phyloP scores from a whole-genome alignment of 2,113 vertebrate genomes.

The Thermophis baileyi region DNA sequence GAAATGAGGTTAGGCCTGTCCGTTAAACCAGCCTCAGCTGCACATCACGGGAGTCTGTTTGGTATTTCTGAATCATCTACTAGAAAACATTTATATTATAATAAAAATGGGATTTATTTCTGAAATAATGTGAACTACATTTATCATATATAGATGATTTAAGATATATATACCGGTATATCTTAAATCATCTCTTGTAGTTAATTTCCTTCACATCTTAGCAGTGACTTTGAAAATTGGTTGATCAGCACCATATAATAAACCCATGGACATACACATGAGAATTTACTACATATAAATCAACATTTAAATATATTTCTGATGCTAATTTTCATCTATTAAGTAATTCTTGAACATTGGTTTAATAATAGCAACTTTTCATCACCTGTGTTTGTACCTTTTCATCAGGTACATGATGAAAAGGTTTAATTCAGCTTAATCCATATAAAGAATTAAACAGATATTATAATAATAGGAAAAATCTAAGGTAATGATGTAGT shows the following conservation, averaged over 20 bases:
- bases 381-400: background rate
- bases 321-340: background rate
- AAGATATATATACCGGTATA: too few relatives aligned
- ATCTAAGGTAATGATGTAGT: background rate
- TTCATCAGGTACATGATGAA: background rate
- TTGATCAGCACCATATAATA: background rate
- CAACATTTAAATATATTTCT: background rate
- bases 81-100: conserved; percentile 23
- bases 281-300: background rate
- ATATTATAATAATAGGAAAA: background rate
- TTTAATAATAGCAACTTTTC: background rate
- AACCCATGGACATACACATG: background rate
- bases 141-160: too few relatives aligned
- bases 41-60: conserved; percentile 41
- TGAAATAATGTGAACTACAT: background rate
- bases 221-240: background rate
- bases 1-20: conserved; percentile 42
- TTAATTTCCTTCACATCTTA: background rate
- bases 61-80: conserved; percentile 51
- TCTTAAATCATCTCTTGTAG: background rate
- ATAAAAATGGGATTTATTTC: conserved; percentile 30
- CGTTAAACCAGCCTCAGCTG: conserved; percentile 48
- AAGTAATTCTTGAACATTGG: background rate
- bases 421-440: too few relatives aligned
- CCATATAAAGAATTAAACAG: background rate